These are phyloP conservation scores for Poeciliopsis presidionis DNA, from an alignment of 2,797 vertebrate genomes.

Conservation along the genomic window DNA sequence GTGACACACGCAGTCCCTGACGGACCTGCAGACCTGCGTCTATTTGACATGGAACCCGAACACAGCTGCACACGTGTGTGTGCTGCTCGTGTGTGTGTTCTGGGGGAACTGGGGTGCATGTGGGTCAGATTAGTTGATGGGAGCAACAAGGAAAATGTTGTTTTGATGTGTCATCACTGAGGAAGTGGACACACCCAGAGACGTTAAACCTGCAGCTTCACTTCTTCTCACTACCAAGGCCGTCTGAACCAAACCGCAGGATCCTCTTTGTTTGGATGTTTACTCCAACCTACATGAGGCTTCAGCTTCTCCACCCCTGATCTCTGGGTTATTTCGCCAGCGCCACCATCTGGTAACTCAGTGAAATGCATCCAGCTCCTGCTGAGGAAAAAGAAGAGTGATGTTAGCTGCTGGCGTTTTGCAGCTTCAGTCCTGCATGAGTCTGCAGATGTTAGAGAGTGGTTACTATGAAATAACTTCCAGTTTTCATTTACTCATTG, in stretches of 20 bases:
- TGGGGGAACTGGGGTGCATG: conserved; percentile 16
- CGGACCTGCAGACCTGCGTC: background rate
- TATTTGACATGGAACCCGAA: background rate
- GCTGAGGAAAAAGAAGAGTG: background rate
- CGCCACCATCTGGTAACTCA: conserved; percentile 36
- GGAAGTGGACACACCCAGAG: conserved; percentile 33
- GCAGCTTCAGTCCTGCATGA: background rate
- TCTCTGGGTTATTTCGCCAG: conserved; percentile 11
- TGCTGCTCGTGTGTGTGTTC: conserved; percentile 4
- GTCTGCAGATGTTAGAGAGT: background rate
- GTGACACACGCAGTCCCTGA: background rate
- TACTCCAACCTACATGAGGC: background rate
- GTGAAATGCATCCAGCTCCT: conserved; percentile 39
- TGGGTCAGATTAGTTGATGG: conserved; percentile 8
- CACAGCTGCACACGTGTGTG: background rate
- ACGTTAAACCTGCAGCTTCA: background rate
- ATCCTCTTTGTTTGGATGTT: background rate
- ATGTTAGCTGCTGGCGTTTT: background rate
- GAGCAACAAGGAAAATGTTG: conserved; percentile 12
- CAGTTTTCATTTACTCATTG: background rate
- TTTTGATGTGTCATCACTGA: conserved; percentile 36
- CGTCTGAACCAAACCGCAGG: background rate
- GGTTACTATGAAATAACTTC: background rate
- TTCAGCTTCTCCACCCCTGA: background rate
- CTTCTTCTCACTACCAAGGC: background rate